phyloP scores from a whole-genome alignment of 2,888 invertebrate species.

The Cheilosia soror region DNA sequence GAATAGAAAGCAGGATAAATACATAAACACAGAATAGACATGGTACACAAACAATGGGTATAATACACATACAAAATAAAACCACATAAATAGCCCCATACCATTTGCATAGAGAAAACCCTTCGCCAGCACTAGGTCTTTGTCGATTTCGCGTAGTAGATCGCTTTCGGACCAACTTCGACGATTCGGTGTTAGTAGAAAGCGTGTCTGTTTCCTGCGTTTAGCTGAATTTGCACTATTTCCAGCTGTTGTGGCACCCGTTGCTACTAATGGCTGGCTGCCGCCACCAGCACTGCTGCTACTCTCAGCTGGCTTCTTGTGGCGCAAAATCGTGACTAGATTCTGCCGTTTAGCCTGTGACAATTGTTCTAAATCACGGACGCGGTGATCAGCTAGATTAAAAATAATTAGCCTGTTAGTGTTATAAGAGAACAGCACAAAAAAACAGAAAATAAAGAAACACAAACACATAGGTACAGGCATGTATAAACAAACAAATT shows the following conservation, averaged over 20 bases:
- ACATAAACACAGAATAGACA: constrained; percentile 6
- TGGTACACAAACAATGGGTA: constrained; percentile 4
- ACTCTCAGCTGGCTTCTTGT: constrained; percentile 63
- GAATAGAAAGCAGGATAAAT: constrained; percentile 7
- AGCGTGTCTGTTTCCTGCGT: constrained; percentile 81
- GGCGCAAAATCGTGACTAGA: constrained; percentile 74
- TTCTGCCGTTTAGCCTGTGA: constrained; percentile 65
- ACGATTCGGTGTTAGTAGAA: constrained; percentile 81
- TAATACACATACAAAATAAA: constrained; percentile 9
- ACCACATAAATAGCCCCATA: constrained; percentile 76
- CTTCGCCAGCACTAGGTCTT: constrained; percentile 85
- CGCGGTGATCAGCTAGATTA: constrained; percentile 65
- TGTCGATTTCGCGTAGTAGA: constrained; percentile 88
- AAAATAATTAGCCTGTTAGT: constrained; percentile 73
- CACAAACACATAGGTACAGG: constrained; percentile 35
- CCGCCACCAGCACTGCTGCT: constrained; percentile 50
- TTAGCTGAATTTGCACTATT: constrained; percentile 39
- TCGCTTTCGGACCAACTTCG: constrained; percentile 84
- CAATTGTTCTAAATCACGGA: constrained; percentile 68
- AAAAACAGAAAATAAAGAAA: constrained; percentile 22
- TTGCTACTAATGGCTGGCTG: constrained; percentile 68
- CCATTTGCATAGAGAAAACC: constrained; percentile 86
- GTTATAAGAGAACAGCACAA: constrained; percentile 14
- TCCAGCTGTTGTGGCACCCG: constrained; percentile 38
- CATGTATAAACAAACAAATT: constrained; percentile 21